Evolutionary conservation across 2,113 vertebrate species (phyloP).

Genomic region (Chaetura pelagica): DNA sequence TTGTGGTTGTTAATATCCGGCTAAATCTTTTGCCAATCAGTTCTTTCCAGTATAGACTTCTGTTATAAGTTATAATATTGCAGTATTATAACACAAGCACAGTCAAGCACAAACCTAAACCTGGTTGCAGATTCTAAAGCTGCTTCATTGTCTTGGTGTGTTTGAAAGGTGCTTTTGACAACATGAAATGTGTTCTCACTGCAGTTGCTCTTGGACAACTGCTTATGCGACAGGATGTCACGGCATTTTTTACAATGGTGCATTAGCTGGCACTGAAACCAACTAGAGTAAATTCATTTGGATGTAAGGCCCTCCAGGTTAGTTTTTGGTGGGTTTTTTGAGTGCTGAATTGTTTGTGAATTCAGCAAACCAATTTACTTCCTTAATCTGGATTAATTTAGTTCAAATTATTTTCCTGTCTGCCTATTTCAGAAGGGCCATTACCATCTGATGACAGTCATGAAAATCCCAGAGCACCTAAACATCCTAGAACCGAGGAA

Average conservation of each 20-base stretch:
- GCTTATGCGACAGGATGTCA: background rate
- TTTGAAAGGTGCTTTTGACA: background rate
- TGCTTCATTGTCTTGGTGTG: background rate
- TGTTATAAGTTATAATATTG: background rate
- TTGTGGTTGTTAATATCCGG: background rate
- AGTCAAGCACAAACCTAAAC: background rate
- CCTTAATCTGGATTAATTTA: background rate
- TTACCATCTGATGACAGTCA: constrained; percentile 78
- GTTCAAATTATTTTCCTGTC: background rate
- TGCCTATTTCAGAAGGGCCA: constrained; percentile 77
- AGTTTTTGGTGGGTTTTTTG: background rate
- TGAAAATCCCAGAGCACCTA: constrained; percentile 83
- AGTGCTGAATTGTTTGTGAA: background rate
- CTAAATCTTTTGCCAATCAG: background rate
- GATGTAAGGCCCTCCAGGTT: background rate
- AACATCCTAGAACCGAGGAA: constrained; percentile 81
- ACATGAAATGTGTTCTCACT: background rate
- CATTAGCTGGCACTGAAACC: background rate
- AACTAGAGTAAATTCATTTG: background rate
- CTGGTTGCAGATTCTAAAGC: background rate
- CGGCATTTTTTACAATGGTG: background rate
- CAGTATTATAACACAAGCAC: background rate
- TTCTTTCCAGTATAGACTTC: background rate
- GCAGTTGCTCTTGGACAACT: background rate
- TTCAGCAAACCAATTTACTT: background rate